These are phyloP conservation scores for Spodoptera littoralis DNA, from an alignment of 2,888 invertebrate species.

Conservation along the genomic window DNA sequence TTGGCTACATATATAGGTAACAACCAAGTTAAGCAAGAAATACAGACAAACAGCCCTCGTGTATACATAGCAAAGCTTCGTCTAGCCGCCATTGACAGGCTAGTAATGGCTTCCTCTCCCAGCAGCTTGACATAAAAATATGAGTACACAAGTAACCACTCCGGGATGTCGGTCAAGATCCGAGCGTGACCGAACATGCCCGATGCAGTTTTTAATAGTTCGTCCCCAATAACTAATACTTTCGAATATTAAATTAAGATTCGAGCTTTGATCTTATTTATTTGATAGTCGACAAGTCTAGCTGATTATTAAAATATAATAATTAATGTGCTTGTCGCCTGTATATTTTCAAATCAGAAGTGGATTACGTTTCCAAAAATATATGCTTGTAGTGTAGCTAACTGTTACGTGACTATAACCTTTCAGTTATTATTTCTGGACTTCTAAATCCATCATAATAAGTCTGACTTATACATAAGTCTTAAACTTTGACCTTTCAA, in stretches of 20 bases:
- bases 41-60: slow-evolving; percentile 3
- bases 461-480: too few relatives aligned
- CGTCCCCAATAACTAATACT: slow-evolving; percentile 37
- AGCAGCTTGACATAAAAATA: slow-evolving; percentile 60
- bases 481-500: too few relatives aligned
- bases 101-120: slow-evolving; percentile 56
- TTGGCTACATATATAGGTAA: too few relatives aligned
- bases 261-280: slow-evolving; percentile 48
- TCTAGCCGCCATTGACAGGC: slow-evolving; percentile 43
- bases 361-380: not conserved
- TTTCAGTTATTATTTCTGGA: not conserved
- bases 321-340: slow-evolving; percentile 10
- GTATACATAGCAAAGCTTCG: slow-evolving; percentile 6
- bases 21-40: not conserved
- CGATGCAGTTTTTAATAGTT: slow-evolving; percentile 53
- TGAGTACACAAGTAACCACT: slow-evolving; percentile 65
- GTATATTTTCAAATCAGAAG: slow-evolving; percentile 2
- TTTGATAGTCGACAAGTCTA: slow-evolving; percentile 42
- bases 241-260: slow-evolving; percentile 28
- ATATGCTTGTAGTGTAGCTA: slow-evolving; percentile 2
- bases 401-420: not conserved
- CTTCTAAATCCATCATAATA: too few relatives aligned
- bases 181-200: slow-evolving; percentile 33
- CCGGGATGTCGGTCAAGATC: slow-evolving; percentile 67
- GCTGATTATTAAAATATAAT: slow-evolving; percentile 19